phyloP scores from a whole-genome alignment of 2,797 vertebrate genomes.

The Chelidonichthys spinosus region DNA sequence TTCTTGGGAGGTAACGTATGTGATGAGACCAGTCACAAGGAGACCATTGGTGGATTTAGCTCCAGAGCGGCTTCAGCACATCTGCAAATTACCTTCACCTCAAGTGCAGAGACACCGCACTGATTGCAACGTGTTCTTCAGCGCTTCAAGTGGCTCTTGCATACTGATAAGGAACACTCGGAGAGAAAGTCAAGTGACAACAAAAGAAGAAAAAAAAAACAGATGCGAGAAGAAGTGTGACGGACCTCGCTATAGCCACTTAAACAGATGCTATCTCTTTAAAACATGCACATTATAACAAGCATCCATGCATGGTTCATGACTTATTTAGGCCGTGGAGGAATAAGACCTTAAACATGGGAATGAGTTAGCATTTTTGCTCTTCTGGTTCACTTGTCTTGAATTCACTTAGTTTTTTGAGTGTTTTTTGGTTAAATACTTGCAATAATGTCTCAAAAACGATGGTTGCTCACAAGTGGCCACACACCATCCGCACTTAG shows the following conservation, averaged over 20 bases:
- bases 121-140: constrained; percentile 71
- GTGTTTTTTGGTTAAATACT: no score
- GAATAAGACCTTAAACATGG: no score
- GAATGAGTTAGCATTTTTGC: no score
- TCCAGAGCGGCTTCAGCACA: constrained; percentile 30
- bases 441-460: no score
- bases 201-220: constrained; percentile 29
- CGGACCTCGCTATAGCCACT: constrained; percentile 8
- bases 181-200: constrained; percentile 64
- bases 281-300: constrained; percentile 23
- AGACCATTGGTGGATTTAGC: constrained; percentile 21
- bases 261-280: background rate
- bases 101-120: constrained; percentile 60
- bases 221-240: background rate
- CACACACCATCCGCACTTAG: no score
- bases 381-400: no score
- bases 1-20: constrained; percentile 1
- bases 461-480: no score
- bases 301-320: background rate
- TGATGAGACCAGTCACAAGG: constrained; percentile 6
- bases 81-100: constrained; percentile 64
- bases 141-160: constrained; percentile 48
- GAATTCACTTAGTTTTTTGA: no score
- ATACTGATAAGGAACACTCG: constrained; percentile 36
- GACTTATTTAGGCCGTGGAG: no score